phyloP scores from a whole-genome alignment of 2,113 vertebrate species.

The Mustela nigripes region DNA sequence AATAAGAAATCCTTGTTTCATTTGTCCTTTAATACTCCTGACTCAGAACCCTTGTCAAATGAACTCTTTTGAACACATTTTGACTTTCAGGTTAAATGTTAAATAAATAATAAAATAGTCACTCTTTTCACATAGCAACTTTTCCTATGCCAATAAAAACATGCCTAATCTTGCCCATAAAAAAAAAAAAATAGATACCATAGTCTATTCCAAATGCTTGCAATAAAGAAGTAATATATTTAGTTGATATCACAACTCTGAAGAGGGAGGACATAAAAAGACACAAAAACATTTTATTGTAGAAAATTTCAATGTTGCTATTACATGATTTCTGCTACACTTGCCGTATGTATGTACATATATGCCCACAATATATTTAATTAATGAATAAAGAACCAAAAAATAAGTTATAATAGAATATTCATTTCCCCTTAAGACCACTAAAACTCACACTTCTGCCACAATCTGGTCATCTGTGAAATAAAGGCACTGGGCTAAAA shows the following conservation, averaged over 20 bases:
- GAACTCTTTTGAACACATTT: constrained; percentile 62
- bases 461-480: not conserved
- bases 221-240: constrained; percentile 55
- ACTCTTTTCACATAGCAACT: constrained; percentile 74
- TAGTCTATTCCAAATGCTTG: constrained; percentile 60
- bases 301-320: not conserved
- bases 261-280: constrained; percentile 22
- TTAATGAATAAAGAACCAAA: not conserved
- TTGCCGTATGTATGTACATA: not conserved
- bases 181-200: constrained; percentile 76
- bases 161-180: constrained; percentile 75
- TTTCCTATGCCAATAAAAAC: constrained; percentile 79
- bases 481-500: not conserved
- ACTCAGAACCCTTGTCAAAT: constrained; percentile 61
- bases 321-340: not conserved
- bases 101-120: constrained; percentile 81
- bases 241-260: constrained; percentile 47
- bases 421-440: not conserved
- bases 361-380: not conserved
- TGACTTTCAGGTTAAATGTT: constrained; percentile 74
- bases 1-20: constrained; percentile 36
- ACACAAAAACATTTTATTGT: not conserved
- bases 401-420: not conserved
- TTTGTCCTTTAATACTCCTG: constrained; percentile 58
- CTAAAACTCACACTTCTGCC: not conserved